Conservation (phyloP, 2,888 invertebrate species). For the Synanthedon tipuliformis region DNA sequence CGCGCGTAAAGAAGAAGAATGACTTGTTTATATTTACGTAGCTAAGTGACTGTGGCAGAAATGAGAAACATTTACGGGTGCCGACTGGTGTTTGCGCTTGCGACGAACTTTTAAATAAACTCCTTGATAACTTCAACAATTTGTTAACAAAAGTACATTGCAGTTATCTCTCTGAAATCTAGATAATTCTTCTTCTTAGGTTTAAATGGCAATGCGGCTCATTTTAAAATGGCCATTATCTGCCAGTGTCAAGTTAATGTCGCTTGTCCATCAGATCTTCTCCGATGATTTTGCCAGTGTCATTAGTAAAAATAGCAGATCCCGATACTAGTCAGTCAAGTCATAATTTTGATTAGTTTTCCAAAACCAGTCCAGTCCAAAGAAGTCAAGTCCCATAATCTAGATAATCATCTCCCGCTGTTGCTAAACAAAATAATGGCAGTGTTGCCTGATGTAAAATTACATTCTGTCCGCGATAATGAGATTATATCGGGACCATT, state of each 20-base stretch:
- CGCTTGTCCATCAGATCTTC: too few species aligned
- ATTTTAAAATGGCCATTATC: too few species aligned
- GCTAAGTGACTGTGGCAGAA: constrained; percentile 47
- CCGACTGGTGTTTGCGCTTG: constrained; percentile 25
- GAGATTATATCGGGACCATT: constrained; percentile 8
- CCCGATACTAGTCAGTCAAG: too few species aligned
- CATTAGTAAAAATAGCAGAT: too few species aligned
- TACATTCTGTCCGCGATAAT: constrained; percentile 6
- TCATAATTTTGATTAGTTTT: too few species aligned
- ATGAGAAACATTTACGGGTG: constrained; percentile 28
- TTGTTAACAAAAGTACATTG: constrained; percentile 1
- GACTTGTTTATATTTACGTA: constrained; percentile 58
- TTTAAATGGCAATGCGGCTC: too few species aligned
- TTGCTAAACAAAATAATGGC: constrained; percentile 2
- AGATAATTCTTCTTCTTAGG: too few species aligned
- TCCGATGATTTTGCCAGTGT: too few species aligned
- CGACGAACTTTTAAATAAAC: constrained; percentile 8
- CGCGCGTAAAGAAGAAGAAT: constrained; percentile 56
- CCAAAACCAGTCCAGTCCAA: too few species aligned
- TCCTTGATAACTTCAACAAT: constrained; percentile 8
- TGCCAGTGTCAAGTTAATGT: too few species aligned
- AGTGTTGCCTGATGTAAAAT: constrained; percentile 5
- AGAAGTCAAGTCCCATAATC: too few species aligned
- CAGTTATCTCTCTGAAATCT: not conserved
- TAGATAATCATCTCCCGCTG: not conserved